phyloP scores from a whole-genome alignment of 2,888 invertebrate genomes.

The Heliconius sara region DNA sequence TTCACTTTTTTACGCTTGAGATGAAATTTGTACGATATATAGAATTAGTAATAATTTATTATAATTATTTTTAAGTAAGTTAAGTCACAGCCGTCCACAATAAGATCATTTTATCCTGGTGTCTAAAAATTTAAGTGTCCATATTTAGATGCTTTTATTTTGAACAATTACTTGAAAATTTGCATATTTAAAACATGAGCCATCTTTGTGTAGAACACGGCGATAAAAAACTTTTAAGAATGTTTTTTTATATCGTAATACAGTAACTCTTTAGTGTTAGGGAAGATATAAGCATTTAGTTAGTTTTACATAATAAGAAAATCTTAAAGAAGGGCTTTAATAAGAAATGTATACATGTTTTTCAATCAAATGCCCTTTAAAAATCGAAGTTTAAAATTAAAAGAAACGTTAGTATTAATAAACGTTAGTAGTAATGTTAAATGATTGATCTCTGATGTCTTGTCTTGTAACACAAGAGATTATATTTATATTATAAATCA shows the following conservation, averaged over 20 bases:
- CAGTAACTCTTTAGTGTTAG: background rate
- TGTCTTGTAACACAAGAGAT: background rate
- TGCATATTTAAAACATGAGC: background rate
- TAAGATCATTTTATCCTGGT: background rate
- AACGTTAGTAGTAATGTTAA: background rate
- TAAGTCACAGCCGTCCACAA: slow-evolving; percentile 21
- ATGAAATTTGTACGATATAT: background rate
- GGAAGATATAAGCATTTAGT: background rate
- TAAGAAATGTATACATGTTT: no score
- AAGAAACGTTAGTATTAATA: background rate
- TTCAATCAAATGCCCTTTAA: no score
- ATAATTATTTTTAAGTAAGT: slow-evolving; percentile 12
- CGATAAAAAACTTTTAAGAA: background rate
- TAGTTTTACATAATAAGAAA: background rate
- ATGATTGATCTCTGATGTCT: background rate
- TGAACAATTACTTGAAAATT: background rate
- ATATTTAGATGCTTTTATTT: background rate
- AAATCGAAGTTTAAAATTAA: background rate
- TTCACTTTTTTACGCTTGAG: background rate
- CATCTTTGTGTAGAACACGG: background rate
- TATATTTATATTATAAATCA: background rate
- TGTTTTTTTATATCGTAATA: background rate
- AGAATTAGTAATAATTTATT: slow-evolving; percentile 13
- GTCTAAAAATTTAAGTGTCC: background rate
- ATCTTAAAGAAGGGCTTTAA: no score